Evolutionary conservation across 2,113 vertebrate genomes (phyloP).

Genomic region (Gambusia holbrooki): DNA sequence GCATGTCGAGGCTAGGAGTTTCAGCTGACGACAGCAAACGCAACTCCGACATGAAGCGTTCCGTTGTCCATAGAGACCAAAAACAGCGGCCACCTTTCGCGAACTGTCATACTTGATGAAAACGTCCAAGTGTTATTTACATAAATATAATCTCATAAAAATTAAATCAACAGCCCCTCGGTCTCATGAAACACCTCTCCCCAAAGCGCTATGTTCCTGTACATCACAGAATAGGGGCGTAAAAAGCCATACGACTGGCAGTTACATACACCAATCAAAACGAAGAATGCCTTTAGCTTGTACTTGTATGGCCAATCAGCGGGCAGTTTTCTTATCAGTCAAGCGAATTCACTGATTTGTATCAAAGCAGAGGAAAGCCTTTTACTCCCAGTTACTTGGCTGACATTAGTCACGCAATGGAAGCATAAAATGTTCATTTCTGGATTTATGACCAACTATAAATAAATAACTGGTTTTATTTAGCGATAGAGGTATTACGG

Average conservation of each 20-base stretch:
- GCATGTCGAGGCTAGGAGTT: constrained; percentile 63
- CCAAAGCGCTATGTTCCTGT: constrained; percentile 80
- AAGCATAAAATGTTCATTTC: constrained; percentile 27
- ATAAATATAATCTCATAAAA: neutral
- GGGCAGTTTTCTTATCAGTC: constrained; percentile 12
- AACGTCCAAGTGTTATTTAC: constrained; percentile 6
- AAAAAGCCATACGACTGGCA: constrained; percentile 39
- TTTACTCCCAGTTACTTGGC: constrained; percentile 37
- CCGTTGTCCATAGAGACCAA: constrained; percentile 53
- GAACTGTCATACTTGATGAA: constrained; percentile 43
- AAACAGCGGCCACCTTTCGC: constrained; percentile 38
- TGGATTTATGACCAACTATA: constrained; percentile 26
- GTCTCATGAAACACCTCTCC: constrained; percentile 67
- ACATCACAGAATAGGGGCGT: constrained; percentile 49
- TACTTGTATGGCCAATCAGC: constrained; percentile 46
- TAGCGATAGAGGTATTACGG: neutral
- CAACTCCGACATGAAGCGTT: constrained; percentile 26
- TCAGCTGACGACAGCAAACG: constrained; percentile 73
- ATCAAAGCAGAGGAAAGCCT: constrained; percentile 26
- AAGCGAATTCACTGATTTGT: constrained; percentile 38
- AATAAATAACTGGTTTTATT: constrained; percentile 11
- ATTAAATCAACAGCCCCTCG: constrained; percentile 48
- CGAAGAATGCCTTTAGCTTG: neutral
- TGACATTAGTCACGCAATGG: constrained; percentile 40
- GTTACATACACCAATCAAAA: constrained; percentile 44